Evolutionary conservation across 2,797 vertebrate species (phyloP).

Genomic region (Loris lydekkerianus): DNA sequence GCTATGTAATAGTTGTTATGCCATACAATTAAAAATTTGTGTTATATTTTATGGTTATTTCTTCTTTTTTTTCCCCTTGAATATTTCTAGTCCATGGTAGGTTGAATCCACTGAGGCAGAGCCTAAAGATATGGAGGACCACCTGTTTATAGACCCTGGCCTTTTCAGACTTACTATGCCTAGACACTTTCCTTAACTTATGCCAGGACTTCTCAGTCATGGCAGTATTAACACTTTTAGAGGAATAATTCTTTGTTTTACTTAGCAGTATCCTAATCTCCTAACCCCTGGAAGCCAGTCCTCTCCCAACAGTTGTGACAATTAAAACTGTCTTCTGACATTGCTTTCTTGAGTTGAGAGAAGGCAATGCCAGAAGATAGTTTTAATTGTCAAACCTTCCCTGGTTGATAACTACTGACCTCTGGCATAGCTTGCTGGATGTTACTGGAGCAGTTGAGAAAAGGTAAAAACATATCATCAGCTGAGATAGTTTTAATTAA

Average conservation of each 20-base stretch:
- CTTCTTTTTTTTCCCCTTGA: neutral
- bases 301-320: neutral
- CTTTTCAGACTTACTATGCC: neutral
- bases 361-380: too few species aligned
- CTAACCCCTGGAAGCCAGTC: too few species aligned
- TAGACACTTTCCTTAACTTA: neutral
- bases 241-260: neutral
- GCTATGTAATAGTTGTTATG: too few species aligned
- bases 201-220: neutral
- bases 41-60: neutral
- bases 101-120: neutral
- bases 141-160: neutral
- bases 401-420: neutral
- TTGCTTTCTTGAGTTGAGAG: too few species aligned
- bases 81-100: neutral
- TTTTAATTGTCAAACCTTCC: neutral
- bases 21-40: neutral
- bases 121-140: neutral
- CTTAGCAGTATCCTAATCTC: neutral
- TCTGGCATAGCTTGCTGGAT: neutral
- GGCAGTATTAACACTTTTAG: neutral
- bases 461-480: neutral
- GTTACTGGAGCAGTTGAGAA: conserved; percentile 3
- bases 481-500: neutral
- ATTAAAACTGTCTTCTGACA: neutral